A percentile compares a stretch with the other conserved stretches of the same genome.
phyloP scores from a whole-genome alignment of 2,888 invertebrate species.

The Stenotaenia linearis region DNA sequence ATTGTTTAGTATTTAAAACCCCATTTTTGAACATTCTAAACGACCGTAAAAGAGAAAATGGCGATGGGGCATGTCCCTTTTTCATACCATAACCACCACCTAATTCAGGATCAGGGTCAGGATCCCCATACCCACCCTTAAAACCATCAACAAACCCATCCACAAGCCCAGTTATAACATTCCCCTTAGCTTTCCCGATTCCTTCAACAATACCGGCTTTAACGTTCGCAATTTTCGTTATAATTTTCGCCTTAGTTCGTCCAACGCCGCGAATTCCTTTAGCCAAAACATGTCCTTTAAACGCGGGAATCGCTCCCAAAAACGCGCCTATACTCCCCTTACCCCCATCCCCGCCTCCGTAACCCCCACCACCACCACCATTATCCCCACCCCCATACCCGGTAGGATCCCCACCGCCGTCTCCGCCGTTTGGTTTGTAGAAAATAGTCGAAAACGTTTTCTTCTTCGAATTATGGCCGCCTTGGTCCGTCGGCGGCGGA shows the following conservation, averaged over 20 bases:
- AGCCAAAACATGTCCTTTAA: not conserved
- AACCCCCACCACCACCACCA: not conserved
- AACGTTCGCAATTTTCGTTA: slow-evolving; percentile 8
- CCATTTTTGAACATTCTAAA: not conserved
- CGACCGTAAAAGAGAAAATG: not conserved
- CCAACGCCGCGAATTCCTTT: not conserved
- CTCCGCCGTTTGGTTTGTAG: not conserved
- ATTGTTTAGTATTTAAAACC: no score
- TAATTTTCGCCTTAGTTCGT: not conserved
- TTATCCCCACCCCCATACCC: not conserved
- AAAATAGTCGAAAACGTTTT: not conserved
- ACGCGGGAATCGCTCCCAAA: not conserved
- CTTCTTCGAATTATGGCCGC: not conserved
- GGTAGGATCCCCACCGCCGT: not conserved
- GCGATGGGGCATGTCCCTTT: not conserved
- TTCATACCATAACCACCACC: not conserved
- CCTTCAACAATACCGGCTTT: slow-evolving; percentile 21
- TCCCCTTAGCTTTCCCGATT: slow-evolving; percentile 18
- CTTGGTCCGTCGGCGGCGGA: not conserved
- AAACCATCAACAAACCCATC: slow-evolving; percentile 24
- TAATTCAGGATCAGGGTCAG: not conserved
- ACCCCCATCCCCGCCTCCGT: not conserved
- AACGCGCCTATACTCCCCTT: not conserved
- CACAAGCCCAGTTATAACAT: not conserved
- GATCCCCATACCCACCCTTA: not conserved